phyloP scores from a whole-genome alignment of 2,797 vertebrate species.

The Clarias pachynema region DNA sequence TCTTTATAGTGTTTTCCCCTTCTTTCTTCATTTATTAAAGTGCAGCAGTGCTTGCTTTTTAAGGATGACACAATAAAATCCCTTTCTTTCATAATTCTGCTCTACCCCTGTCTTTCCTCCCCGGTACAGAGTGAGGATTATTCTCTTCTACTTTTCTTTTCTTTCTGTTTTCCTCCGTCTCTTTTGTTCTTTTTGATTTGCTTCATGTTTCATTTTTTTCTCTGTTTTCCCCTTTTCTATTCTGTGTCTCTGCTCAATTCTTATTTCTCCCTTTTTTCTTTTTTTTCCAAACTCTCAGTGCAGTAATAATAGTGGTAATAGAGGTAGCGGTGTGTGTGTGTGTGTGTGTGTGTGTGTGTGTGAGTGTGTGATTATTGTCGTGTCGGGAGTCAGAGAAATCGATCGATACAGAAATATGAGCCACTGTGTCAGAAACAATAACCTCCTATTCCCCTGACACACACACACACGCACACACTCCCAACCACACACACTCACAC shows the following conservation, averaged over 20 bases:
- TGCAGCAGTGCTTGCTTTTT: constrained; percentile 12
- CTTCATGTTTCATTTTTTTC: constrained; percentile 33
- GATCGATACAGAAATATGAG: constrained; percentile 97
- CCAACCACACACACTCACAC: constrained; percentile 11
- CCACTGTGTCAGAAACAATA: constrained; percentile 96
- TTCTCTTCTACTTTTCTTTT: constrained; percentile 42
- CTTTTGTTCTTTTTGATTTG: constrained; percentile 40
- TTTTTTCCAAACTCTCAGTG: constrained; percentile 44
- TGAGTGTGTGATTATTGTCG: constrained; percentile 86
- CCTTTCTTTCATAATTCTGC: constrained; percentile 9
- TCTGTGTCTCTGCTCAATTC: constrained; percentile 48
- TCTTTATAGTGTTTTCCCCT: not conserved
- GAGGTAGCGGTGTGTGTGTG: constrained; percentile 39
- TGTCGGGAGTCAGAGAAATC: constrained; percentile 98
- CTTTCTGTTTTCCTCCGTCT: constrained; percentile 23
- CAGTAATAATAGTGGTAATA: constrained; percentile 55
- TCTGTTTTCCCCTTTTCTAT: constrained; percentile 42
- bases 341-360: constrained; percentile 40
- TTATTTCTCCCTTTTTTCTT: constrained; percentile 29
- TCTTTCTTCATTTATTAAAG: constrained; percentile 6
- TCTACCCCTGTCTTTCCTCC: not conserved
- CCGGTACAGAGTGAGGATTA: constrained; percentile 54
- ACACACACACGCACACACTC: constrained; percentile 63
- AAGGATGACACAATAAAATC: constrained; percentile 13
- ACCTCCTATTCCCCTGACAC: constrained; percentile 75